Evolutionary conservation across 2,888 invertebrate genomes (phyloP), one percentile per base, ranked within the genome.

Genomic region (Tridacna crocea): DNA sequence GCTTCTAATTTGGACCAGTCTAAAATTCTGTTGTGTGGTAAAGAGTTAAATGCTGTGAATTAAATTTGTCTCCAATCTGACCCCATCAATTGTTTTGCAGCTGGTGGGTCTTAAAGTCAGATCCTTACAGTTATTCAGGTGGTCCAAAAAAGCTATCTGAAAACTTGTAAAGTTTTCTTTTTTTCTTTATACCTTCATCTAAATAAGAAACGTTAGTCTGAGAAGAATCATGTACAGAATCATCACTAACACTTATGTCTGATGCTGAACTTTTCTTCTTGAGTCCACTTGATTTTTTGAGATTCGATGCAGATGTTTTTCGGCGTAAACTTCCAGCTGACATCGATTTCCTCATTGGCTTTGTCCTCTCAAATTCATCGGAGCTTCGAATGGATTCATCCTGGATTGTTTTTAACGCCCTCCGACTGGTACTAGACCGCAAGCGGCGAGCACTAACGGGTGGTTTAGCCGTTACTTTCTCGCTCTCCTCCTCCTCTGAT

Each of bases 321-420:
- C 61, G 73, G 10, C 75, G 27, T 6, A 83, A 22, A 36, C 65
- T 77, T 3, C 85, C 79, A 0, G 82, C 78, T 10, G 85, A 85
- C n/a, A 66, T 61, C 10, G 81, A 73, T 47, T 79, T 75, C 15
- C 79, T 75, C 36, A 76, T 68, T 11, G 22, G 46, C 13, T 68
- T 51, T 26, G 84, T 83, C 51, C 87, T 85, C 60, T 88, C 87
- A 85, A 88, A 88, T 51, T 88, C 87, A n/a, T 88, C 87, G 4
- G 87, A 88, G 66, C 87, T 88, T 65, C 85, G 70, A 6, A 79
- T 74, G 1, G 76, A 55, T 8, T 74, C 70, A 22, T 80, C 78
- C 48, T 74, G 74, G 22, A 77, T 80, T 61, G 58, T n/a, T 58
- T 58, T 55, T 17, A 80, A 72, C n/a, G 60, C 61, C 22, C 48